These are phyloP conservation scores for Gila robusta DNA, from an alignment of 2,797 vertebrate genomes.

Conservation along the genomic window DNA sequence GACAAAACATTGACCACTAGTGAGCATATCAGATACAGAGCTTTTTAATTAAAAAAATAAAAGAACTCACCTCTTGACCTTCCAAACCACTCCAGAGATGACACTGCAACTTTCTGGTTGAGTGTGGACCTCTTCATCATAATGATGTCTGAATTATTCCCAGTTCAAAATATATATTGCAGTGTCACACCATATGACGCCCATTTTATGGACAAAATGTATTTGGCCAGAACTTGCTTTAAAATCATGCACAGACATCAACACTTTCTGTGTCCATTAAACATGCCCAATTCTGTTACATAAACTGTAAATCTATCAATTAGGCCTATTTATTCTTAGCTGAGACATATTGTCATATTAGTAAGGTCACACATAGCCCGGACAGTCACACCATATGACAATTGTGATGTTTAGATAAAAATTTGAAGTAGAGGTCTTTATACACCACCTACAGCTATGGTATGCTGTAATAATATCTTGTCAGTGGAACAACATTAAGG, in stretches of 20 bases:
- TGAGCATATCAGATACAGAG: background rate
- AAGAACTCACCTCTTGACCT: background rate
- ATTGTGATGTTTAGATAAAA: background rate
- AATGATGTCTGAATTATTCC: too few relatives aligned
- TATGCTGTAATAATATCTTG: background rate
- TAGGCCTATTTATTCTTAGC: background rate
- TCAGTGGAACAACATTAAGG: background rate
- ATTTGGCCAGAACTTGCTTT: too few relatives aligned
- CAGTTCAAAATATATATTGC: too few relatives aligned
- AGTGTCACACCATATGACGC: too few relatives aligned
- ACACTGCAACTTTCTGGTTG: background rate
- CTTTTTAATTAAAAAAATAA: background rate
- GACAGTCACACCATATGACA: background rate
- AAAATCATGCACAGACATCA: too few relatives aligned
- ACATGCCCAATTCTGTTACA: background rate
- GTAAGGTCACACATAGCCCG: background rate
- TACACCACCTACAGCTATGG: background rate
- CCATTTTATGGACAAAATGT: too few relatives aligned
- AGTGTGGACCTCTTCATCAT: background rate
- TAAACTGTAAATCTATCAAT: background rate
- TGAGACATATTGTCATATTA: background rate
- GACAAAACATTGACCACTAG: background rate
- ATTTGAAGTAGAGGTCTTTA: background rate
- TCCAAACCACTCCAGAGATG: background rate
- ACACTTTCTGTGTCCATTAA: too few relatives aligned